phyloP scores from a whole-genome alignment of 2,888 invertebrate species.

The Harmothoe impar region DNA sequence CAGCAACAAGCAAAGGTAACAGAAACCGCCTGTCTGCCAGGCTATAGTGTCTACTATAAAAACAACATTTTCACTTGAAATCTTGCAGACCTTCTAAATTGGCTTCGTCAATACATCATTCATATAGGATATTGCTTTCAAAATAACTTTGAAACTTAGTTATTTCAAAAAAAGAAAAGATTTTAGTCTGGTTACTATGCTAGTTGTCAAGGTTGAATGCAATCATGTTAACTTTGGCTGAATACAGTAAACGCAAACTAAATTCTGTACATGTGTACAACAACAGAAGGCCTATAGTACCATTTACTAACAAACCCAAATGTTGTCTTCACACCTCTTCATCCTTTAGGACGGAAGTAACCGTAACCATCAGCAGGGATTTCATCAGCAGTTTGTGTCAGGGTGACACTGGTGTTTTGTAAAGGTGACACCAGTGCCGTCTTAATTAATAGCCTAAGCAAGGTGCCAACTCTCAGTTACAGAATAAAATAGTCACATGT shows the following conservation, averaged over 20 bases:
- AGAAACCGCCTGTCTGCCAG: constrained; percentile 39
- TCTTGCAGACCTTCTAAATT: neutral
- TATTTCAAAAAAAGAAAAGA: neutral
- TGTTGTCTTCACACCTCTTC: neutral
- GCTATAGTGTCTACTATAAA: constrained; percentile 42
- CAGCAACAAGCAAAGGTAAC: constrained; percentile 54
- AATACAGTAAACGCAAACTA: constrained; percentile 32
- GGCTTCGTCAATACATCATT: neutral
- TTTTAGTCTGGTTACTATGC: neutral
- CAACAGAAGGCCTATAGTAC: neutral
- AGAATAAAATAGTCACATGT: constrained; percentile 29
- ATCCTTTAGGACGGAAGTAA: neutral
- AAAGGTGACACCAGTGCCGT: neutral
- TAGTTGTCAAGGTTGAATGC: neutral
- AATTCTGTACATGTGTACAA: constrained; percentile 42
- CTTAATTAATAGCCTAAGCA: neutral
- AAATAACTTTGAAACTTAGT: constrained; percentile 36
- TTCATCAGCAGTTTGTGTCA: constrained; percentile 30
- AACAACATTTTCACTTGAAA: constrained; percentile 7
- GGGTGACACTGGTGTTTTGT: neutral
- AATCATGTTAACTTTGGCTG: constrained; percentile 26
- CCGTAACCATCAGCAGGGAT: constrained; percentile 47
- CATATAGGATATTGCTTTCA: constrained; percentile 24
- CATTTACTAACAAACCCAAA: constrained; percentile 3
- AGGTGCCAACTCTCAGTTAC: neutral